Percentiles rank a stretch among this genome's conserved stretches.
These are phyloP conservation scores for Tiliacea aurago DNA, from an alignment of 2,888 invertebrate species.

Conservation along the genomic window DNA sequence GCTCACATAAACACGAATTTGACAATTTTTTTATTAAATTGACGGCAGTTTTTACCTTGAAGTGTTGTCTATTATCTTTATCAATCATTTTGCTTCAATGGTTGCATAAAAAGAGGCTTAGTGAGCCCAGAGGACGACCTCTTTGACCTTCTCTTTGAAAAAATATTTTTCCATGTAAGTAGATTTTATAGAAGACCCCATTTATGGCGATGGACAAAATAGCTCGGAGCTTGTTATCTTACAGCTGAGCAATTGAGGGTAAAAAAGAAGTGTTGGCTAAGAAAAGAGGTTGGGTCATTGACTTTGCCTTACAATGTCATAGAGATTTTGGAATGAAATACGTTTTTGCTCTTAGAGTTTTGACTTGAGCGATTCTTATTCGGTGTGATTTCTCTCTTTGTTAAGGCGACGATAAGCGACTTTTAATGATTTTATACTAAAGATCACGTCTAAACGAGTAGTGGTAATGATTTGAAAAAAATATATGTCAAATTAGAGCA, in stretches of 20 bases:
- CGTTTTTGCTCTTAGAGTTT: conserved; percentile 6
- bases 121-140: conserved; percentile 44
- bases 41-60: conserved; percentile 66
- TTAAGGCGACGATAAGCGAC: no score
- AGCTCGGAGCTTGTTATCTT: conserved; percentile 51
- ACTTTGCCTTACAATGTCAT: background rate
- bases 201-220: conserved; percentile 34
- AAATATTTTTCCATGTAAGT: conserved; percentile 59
- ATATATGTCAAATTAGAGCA: no score
- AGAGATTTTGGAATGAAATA: conserved; percentile 2
- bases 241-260: conserved; percentile 48
- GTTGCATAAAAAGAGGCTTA: conserved; percentile 70
- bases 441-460: no score
- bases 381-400: background rate
- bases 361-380: conserved; percentile 7
- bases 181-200: conserved; percentile 51
- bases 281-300: conserved; percentile 29
- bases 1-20: background rate
- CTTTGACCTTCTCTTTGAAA: conserved; percentile 55
- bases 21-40: conserved; percentile 66
- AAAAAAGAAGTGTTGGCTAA: conserved; percentile 35
- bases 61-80: conserved; percentile 72
- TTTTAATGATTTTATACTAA: no score
- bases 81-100: conserved; percentile 76
- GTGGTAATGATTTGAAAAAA: no score